Base-by-base conservation (phyloP, 1,140 invertebrate species). In the Eriocheir sinensis region DNA sequence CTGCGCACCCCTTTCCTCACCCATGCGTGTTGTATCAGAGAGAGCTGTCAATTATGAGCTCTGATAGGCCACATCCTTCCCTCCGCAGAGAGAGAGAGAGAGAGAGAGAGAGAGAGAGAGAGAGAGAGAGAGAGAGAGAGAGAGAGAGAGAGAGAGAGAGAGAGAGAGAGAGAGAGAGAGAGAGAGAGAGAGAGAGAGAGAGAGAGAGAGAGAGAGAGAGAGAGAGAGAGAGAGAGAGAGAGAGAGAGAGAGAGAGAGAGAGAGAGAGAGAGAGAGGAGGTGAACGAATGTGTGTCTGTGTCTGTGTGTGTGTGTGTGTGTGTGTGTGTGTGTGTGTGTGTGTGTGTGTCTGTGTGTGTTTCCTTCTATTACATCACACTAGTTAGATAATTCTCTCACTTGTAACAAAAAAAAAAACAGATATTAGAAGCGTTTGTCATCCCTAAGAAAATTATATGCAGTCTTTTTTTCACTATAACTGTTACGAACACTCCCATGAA, bases 111-210 rank as follows among this genome's bases (percentile, higher is more conserved):
- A 38, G 38, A 41, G 44, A 41, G 44, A 32, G 38, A 44, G 88
- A 44, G 44, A 53, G 89, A 53, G 89, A 53, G 89, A 53, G 89
- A 53, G 89, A 53, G 89, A 53, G 89, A 53, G 89, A 53, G 89
- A 48, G 89, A 48, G 48, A 21, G 32, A 53, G 48, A n/a, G 40
- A 15, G 32, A 53, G 27, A 38, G 36, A 89, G n/a, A 41, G 12
- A 53, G 44, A 53, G 88, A 34, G 32, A 44, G 88, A 32, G 30
- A 89, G 40, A 38, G 38, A 41, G 44, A 41, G 44, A 32, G 38
- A 44, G 88, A 44, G 44, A 53, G 89, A 53, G 89, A 53, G 89
- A 53, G 89, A 53, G 89, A 53, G 89, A 53, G 89, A 53, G 89
- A 53, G 89, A 48, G 89, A 48, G 48, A 21, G 32, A 53, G 48